These are phyloP conservation scores for Tipula helvola DNA, from an alignment of 2,888 invertebrate species.

Conservation along the genomic window DNA sequence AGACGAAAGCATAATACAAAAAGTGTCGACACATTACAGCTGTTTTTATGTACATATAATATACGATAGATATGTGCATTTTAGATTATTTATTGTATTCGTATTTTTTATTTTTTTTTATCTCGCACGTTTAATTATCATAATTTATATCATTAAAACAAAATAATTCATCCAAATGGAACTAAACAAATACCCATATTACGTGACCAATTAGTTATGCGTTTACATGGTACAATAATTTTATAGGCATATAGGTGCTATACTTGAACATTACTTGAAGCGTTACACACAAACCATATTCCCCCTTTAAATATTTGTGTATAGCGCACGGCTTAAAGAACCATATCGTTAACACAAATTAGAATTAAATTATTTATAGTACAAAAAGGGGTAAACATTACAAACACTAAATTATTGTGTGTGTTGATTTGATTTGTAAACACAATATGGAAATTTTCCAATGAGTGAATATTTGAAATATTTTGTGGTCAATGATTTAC, in stretches of 20 bases:
- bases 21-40: background rate
- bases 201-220: background rate
- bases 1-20: background rate
- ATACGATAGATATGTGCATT: background rate
- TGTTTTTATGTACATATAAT: background rate
- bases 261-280: background rate
- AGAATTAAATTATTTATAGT: background rate
- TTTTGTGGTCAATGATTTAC: background rate
- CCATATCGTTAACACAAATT: background rate
- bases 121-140: background rate
- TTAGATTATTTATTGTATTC: background rate
- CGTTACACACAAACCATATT: background rate
- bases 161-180: background rate
- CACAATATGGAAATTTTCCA: background rate
- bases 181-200: constrained; percentile 4
- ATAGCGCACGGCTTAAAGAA: background rate
- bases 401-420: background rate
- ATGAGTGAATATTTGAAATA: constrained; percentile 4
- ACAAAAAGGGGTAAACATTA: background rate
- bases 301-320: background rate
- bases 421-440: background rate
- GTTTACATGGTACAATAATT: background rate
- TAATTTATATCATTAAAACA: background rate
- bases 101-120: background rate
- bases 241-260: background rate